Conservation (phyloP, 2,113 vertebrate species). For the Tragelaphus strepsiceros region DNA sequence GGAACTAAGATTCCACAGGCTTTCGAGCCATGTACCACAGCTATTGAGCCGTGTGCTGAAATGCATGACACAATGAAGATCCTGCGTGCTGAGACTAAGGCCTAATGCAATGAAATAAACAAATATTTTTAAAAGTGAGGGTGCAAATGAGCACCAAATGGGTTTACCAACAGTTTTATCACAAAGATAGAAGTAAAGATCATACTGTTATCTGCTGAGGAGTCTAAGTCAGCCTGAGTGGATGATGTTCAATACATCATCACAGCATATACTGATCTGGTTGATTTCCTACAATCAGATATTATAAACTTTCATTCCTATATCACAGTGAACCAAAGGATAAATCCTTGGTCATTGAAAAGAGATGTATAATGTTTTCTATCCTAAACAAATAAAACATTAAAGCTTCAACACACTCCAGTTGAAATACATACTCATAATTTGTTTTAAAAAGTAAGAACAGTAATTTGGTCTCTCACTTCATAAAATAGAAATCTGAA, state of each 20-base stretch:
- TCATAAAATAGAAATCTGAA: not conserved
- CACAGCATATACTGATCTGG: not conserved
- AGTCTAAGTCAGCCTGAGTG: not conserved
- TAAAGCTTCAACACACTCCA: not conserved
- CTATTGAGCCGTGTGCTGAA: not conserved
- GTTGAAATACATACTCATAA: not conserved
- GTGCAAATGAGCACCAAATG: not conserved
- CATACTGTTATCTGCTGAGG: not conserved
- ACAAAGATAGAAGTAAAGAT: not conserved
- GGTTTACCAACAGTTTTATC: not conserved
- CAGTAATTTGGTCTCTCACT: not conserved
- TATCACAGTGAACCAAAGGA: not conserved
- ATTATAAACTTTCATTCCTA: not conserved
- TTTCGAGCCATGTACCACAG: not conserved
- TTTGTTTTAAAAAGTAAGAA: not conserved
- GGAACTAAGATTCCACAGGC: not conserved
- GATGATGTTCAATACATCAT: not conserved
- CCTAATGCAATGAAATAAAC: not conserved
- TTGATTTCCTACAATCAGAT: not conserved
- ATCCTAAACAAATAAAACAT: not conserved
- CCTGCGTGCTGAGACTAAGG: not conserved
- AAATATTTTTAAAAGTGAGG: not conserved
- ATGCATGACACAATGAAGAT: not conserved
- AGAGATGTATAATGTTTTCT: not conserved
- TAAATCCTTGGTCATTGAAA: not conserved